These are phyloP conservation scores for Hetaerina americana DNA, from an alignment of 1,140 invertebrate species.

Conservation along the genomic window DNA sequence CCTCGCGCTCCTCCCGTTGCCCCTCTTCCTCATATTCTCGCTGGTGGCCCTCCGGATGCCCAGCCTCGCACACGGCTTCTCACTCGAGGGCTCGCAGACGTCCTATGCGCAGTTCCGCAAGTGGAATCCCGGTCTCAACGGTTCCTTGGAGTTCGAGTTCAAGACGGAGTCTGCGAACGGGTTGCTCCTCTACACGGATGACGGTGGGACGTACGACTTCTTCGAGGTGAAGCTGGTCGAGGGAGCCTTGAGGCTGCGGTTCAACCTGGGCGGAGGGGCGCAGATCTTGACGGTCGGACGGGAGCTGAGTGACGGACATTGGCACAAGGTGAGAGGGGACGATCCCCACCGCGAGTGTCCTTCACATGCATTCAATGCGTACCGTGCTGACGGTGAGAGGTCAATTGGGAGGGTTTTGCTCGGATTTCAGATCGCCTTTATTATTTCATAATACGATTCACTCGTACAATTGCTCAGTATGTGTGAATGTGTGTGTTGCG, in stretches of 20 bases:
- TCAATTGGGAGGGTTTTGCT: too few species aligned
- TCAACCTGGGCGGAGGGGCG: constrained; percentile 74
- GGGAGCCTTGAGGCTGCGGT: constrained; percentile 70
- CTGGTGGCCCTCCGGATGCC: not conserved
- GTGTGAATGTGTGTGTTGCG: too few species aligned
- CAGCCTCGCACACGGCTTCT: constrained; percentile 39
- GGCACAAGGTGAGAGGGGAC: constrained; percentile 76
- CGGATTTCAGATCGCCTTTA: too few species aligned
- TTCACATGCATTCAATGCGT: too few species aligned
- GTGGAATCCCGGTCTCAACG: constrained; percentile 76
- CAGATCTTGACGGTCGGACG: constrained; percentile 75
- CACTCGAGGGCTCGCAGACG: constrained; percentile 68
- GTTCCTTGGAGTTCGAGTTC: constrained; percentile 82
- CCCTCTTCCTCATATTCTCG: not conserved
- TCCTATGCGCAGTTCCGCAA: constrained; percentile 82
- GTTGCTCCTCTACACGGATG: constrained; percentile 81
- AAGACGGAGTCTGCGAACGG: constrained; percentile 82
- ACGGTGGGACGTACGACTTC: constrained; percentile 87
- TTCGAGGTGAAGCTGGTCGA: constrained; percentile 90
- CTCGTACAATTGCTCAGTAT: too few species aligned
- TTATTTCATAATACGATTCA: too few species aligned
- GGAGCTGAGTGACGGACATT: constrained; percentile 74
- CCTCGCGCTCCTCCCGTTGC: too few species aligned
- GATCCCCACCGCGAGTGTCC: too few species aligned
- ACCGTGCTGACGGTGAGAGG: too few species aligned